These are phyloP conservation scores for Oceanites oceanicus DNA, from an alignment of 2,113 vertebrate genomes.

Conservation along the genomic window DNA sequence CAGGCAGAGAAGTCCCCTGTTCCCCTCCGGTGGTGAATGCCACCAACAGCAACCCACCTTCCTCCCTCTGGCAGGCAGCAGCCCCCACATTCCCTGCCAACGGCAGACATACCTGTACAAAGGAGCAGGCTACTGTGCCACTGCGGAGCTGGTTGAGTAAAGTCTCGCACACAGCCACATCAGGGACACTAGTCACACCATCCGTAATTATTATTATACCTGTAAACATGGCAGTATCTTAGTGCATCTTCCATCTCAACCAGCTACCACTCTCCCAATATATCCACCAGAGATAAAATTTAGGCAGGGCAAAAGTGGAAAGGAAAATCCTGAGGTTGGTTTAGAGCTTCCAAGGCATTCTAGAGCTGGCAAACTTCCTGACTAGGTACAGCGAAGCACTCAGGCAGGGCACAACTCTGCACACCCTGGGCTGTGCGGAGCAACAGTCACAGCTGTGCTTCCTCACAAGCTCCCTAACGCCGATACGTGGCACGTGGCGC, in stretches of 20 bases:
- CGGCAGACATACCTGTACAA: conserved; percentile 85
- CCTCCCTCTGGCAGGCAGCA: not conserved
- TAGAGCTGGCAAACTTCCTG: not conserved
- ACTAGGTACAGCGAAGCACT: not conserved
- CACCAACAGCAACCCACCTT: not conserved
- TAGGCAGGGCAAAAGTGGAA: not conserved
- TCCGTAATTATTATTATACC: conserved; percentile 98
- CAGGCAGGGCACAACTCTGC: not conserved
- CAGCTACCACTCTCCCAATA: not conserved
- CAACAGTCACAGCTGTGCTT: not conserved
- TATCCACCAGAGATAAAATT: not conserved
- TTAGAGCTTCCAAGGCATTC: not conserved
- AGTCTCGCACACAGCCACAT: conserved; percentile 93
- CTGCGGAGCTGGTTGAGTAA: conserved; percentile 94
- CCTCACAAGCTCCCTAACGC: not conserved
- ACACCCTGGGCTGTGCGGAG: not conserved
- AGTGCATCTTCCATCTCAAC: not conserved
- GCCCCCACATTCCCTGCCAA: not conserved
- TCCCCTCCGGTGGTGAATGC: not conserved
- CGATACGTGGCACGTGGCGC: fast-evolving
- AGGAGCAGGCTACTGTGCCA: conserved; percentile 94
- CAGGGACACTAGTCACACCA: conserved; percentile 96
- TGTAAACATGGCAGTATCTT: conserved; percentile 46
- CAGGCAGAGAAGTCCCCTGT: not conserved
- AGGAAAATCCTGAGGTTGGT: not conserved